Base-by-base conservation (phyloP, 30 jellyfish, hydroid and myxozoan species). In the Aurelia sp. region DNA sequence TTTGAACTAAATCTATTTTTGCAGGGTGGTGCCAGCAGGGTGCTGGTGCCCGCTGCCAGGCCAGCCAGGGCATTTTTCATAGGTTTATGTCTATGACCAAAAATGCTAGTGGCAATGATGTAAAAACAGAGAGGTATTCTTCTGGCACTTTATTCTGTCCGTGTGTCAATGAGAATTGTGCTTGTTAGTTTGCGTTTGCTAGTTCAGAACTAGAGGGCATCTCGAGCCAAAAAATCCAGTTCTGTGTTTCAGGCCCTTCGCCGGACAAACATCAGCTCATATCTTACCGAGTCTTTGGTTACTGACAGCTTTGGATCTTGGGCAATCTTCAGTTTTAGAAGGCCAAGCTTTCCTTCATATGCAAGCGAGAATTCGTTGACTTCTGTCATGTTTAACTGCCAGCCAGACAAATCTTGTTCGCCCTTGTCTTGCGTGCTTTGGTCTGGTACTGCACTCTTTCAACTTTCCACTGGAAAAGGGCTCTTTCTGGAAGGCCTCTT, bases 341-440 rank as follows among this genome's bases (percentile, higher is more conserved):
- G 84, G 6, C 78, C 89, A 6, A 89, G 62, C 13, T 89, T 72
- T 27, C 97, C 97, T 27, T 89, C 93, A 41, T 80, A 89, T 11
- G 97, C 86, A 23, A 79, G 81, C 12, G 73, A 33, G 31, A 74
- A 76, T 63, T 68, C 90, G 9, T 23, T 58, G 11, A 62, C 61
- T 21, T 72, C 61, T 12, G 91, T 73, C 96, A 74, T 74, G 55
- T 44, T 44, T 10, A 44, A 44, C 10, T 44, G 55, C 16, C 55
- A 44, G 55, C 15, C 55, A 44, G 8, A 44, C 55, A 12, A 44
- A 44, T 44, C 55, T 44, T 44, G n/a, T 6, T n/a, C n/a, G n/a
- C n/a, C n/a, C n/a, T n/a, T n/a, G n/a, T n/a, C n/a, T n/a, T n/a
- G n/a, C n/a, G n/a, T n/a, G n/a, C n/a, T n/a, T n/a, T n/a, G n/a